A percentile compares a stretch with the other conserved stretches of the same genome.
phyloP scores from a whole-genome alignment of 1,140 invertebrate species.

The Aphelenchoides fujianensis region DNA sequence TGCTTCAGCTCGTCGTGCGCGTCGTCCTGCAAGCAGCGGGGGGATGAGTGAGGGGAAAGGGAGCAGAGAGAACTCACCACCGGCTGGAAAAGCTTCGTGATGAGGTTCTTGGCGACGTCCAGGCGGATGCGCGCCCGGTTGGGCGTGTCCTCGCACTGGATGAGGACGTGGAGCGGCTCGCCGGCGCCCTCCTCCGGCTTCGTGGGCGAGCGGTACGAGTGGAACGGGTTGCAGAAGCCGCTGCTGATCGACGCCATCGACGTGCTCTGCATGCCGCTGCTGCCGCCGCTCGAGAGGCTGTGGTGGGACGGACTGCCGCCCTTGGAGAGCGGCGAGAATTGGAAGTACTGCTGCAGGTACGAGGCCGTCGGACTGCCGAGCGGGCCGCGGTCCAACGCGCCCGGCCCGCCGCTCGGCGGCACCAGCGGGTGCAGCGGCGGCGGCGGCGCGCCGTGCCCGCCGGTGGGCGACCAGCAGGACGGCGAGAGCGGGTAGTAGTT shows the following conservation, averaged over 20 bases:
- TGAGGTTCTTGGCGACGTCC: conserved; percentile 89
- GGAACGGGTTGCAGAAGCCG: not conserved
- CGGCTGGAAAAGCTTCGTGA: conserved; percentile 85
- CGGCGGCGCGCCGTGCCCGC: not conserved
- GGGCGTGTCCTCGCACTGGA: conserved; percentile 96
- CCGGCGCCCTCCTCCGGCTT: no score
- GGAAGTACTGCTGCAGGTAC: not conserved
- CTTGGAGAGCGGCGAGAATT: not conserved
- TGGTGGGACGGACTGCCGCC: no score
- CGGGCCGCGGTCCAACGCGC: no score
- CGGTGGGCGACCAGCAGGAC: not conserved
- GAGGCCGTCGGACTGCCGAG: no score
- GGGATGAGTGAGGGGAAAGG: conserved; percentile 5
- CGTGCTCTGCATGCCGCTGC: no score
- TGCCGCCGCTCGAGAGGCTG: no score
- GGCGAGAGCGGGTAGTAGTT: no score
- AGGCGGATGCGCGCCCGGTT: conserved; percentile 91
- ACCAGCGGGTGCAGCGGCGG: no score
- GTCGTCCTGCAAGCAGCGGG: conserved; percentile 38
- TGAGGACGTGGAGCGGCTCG: conserved; percentile 93
- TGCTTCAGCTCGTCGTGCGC: conserved; percentile 64
- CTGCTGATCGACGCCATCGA: not conserved
- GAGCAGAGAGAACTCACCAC: conserved; percentile 46
- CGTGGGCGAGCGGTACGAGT: no score
- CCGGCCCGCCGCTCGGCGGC: no score